Percentiles rank a stretch among this genome's conserved stretches.
Evolutionary conservation across 92 coral and sea anemone species (phyloP).

Genomic region (Epizoanthus rinbou): DNA sequence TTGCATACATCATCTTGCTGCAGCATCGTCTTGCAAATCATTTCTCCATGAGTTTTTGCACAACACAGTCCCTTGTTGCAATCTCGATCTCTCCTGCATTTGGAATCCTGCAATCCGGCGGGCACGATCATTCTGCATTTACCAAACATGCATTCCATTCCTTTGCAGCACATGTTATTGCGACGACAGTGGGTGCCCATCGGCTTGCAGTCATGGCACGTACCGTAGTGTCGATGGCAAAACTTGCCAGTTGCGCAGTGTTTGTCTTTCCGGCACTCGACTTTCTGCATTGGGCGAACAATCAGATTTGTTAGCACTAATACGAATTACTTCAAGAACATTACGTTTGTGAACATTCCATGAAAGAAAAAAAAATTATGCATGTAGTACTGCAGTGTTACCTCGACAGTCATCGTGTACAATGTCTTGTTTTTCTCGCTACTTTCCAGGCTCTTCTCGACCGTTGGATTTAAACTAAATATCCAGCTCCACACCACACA

Average conservation of each 20-base stretch:
- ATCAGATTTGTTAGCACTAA: background rate
- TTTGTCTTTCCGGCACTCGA: conserved; percentile 83
- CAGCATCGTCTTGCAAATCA: conserved; percentile 83
- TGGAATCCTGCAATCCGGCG: conserved; percentile 69
- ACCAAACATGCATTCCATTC: conserved; percentile 96
- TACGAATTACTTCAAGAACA: background rate
- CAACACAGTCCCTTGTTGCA: conserved; percentile 92
- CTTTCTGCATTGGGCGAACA: conserved; percentile 30
- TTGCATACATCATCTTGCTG: conserved; percentile 77
- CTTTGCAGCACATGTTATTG: conserved; percentile 80
- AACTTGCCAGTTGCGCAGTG: conserved; percentile 77
- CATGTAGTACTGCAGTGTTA: background rate
- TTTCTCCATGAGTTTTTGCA: conserved; percentile 92
- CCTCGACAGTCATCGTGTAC: conserved; percentile 25
- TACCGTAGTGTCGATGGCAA: conserved; percentile 92
- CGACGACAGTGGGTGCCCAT: conserved; percentile 80
- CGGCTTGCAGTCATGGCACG: conserved; percentile 84
- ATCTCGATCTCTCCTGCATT: conserved; percentile 77
- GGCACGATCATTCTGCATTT: conserved; percentile 73
- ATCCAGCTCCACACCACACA: conserved; percentile 90
- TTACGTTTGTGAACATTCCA: too few relatives aligned
- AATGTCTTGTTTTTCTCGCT: conserved; percentile 12
- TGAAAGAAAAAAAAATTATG: too few relatives aligned
- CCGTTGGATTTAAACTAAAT: conserved; percentile 70
- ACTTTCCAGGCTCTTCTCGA: conserved; percentile 26